Percentiles rank a stretch among this genome's conserved stretches.
Conservation (phyloP, 37 sponge, comb jelly and placozoan genomes). For the Lycopodina hypogea region DNA sequence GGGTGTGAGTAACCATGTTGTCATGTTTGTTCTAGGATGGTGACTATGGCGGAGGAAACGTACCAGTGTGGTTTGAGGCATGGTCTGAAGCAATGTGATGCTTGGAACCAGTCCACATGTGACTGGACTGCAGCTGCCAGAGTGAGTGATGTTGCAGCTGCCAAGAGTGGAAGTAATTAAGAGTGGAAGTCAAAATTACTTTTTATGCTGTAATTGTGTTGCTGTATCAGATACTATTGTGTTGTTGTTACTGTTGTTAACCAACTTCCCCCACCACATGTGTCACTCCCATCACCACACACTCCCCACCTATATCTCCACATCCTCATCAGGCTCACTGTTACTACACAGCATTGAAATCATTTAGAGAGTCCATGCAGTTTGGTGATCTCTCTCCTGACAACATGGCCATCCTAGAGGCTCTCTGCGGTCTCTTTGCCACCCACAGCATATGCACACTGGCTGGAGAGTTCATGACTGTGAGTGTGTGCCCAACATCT, state of each 20-base stretch:
- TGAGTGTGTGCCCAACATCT: constrained; percentile 25
- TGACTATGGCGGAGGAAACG: constrained; percentile 37
- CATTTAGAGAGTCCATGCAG: constrained; percentile 58
- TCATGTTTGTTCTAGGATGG: constrained; percentile 24
- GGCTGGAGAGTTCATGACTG: constrained; percentile 57
- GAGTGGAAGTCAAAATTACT: not conserved
- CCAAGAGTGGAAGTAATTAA: not conserved
- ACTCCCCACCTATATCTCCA: not conserved
- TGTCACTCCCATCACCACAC: not conserved
- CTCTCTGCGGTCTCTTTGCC: constrained; percentile 64
- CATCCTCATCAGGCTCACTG: constrained; percentile 73
- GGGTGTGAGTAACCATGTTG: not conserved
- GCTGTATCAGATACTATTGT: not conserved
- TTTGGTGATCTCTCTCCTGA: constrained; percentile 21
- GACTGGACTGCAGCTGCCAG: constrained; percentile 62
- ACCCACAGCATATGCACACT: constrained; percentile 45
- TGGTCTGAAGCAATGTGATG: constrained; percentile 59
- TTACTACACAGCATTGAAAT: constrained; percentile 62
- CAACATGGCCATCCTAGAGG: constrained; percentile 37
- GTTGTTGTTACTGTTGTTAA: not conserved
- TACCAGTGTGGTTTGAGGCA: constrained; percentile 32
- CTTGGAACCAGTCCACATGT: constrained; percentile 55
- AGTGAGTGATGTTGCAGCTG: constrained; percentile 9
- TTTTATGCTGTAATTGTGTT: not conserved
- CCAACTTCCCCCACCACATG: not conserved